Conservation (phyloP, 2,797 vertebrate genomes). For the Myripristis murdjan region DNA sequence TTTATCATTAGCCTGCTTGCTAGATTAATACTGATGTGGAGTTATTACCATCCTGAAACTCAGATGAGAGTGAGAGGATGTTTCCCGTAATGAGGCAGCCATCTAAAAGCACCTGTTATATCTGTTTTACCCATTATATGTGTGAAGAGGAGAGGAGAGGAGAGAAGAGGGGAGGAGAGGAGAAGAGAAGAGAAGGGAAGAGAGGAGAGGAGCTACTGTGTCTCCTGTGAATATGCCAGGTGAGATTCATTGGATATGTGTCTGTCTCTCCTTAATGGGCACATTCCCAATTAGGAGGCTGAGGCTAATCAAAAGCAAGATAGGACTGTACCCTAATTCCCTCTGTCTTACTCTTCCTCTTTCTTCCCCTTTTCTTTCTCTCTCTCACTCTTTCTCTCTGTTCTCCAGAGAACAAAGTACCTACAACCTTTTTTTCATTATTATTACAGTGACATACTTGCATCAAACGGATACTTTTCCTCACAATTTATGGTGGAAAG, state of each 20-base stretch:
- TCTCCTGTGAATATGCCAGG: slow-evolving; percentile 56
- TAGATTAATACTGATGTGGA: slow-evolving; percentile 64
- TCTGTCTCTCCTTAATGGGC: slow-evolving; percentile 65
- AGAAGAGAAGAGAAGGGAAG: not conserved
- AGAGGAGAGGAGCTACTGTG: slow-evolving; percentile 9
- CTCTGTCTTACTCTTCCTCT: slow-evolving; percentile 4
- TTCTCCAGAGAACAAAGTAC: not conserved
- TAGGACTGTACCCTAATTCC: slow-evolving; percentile 12
- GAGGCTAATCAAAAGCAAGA: slow-evolving; percentile 59
- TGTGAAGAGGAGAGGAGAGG: slow-evolving; percentile 16
- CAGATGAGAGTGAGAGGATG: slow-evolving; percentile 59
- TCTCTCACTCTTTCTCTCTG: slow-evolving; percentile 21
- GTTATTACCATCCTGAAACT: slow-evolving; percentile 61
- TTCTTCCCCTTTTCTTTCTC: not conserved
- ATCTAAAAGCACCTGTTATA: slow-evolving; percentile 71
- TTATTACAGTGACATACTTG: slow-evolving; percentile 17
- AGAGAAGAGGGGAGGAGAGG: slow-evolving; percentile 19
- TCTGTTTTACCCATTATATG: slow-evolving; percentile 65
- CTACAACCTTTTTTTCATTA: slow-evolving; percentile 22
- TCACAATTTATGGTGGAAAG: slow-evolving; percentile 23
- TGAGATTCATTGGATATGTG: slow-evolving; percentile 50
- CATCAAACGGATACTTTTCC: slow-evolving; percentile 48
- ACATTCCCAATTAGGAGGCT: slow-evolving; percentile 67
- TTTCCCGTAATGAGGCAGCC: slow-evolving; percentile 67
- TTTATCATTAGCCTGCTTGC: slow-evolving; percentile 61